These are phyloP conservation scores for Drosophila ogumai DNA, from an alignment of 1,140 invertebrate species.

Conservation along the genomic window DNA sequence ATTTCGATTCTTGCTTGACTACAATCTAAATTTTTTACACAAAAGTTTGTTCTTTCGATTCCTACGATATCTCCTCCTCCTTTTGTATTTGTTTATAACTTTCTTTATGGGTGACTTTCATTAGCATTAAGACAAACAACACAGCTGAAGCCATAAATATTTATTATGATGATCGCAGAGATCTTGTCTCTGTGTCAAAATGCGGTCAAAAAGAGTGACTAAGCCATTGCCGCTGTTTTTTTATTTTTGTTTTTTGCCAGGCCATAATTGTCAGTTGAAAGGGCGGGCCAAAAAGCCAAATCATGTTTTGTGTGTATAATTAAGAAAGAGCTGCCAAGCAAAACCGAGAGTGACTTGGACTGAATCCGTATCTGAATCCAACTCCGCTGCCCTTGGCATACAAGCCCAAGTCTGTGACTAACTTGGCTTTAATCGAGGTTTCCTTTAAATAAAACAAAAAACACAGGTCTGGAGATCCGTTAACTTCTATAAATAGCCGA, in stretches of 20 bases:
- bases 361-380: slow-evolving; percentile 23
- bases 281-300: slow-evolving; percentile 28
- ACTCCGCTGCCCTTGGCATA: slow-evolving; percentile 67
- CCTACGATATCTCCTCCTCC: not conserved
- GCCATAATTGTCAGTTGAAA: slow-evolving; percentile 39
- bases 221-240: slow-evolving; percentile 45
- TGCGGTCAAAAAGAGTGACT: slow-evolving; percentile 61
- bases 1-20: slow-evolving; percentile 61
- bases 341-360: slow-evolving; percentile 37
- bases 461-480: slow-evolving; percentile 40
- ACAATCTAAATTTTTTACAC: slow-evolving; percentile 60
- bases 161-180: slow-evolving; percentile 57
- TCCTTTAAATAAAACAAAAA: not conserved
- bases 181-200: slow-evolving; percentile 32
- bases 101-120: slow-evolving; percentile 64
- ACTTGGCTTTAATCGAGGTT: slow-evolving; percentile 64
- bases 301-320: slow-evolving; percentile 51
- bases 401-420: slow-evolving; percentile 71
- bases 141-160: slow-evolving; percentile 54
- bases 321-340: slow-evolving; percentile 54
- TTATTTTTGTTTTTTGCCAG: slow-evolving; percentile 22
- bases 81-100: slow-evolving; percentile 44
- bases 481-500: slow-evolving; percentile 50
- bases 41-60: slow-evolving; percentile 21
- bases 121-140: slow-evolving; percentile 44